Evolutionary conservation across 1,140 invertebrate species (phyloP).

Genomic region (Papilio polytes): DNA sequence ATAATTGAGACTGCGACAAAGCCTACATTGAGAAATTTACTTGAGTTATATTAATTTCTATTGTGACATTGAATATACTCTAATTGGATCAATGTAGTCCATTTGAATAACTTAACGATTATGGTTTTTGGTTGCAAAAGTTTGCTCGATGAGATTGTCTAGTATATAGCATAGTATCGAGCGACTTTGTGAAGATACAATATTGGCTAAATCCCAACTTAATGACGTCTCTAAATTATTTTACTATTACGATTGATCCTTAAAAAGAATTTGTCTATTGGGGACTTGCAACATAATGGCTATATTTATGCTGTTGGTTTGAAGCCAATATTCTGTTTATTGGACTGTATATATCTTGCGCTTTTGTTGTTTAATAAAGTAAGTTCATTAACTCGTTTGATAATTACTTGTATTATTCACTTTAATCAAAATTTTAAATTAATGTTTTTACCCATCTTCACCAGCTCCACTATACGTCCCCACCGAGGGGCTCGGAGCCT

Average conservation of each 20-base stretch:
- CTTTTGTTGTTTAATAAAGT: background rate
- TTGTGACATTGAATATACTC: background rate
- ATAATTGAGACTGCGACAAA: slow-evolving; percentile 60
- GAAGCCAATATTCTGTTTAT: slow-evolving; percentile 50
- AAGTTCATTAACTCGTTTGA: background rate
- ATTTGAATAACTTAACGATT: too few species aligned
- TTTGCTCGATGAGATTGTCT: too few species aligned
- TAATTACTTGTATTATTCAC: background rate
- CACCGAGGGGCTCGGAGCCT: too few species aligned
- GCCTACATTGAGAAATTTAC: slow-evolving; percentile 54
- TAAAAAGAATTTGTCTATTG: slow-evolving; percentile 1
- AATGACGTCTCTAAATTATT: slow-evolving; percentile 34
- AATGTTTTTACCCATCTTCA: too few species aligned
- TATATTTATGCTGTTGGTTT: slow-evolving; percentile 43
- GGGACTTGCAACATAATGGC: slow-evolving; percentile 34
- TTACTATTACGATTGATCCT: slow-evolving; percentile 15
- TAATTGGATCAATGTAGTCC: background rate
- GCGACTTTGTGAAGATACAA: background rate
- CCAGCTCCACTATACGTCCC: too few species aligned
- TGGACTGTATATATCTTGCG: background rate
- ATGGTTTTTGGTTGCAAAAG: too few species aligned
- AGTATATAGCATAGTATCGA: too few species aligned
- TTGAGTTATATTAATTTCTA: background rate
- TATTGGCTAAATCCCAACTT: slow-evolving; percentile 10
- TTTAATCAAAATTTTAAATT: background rate